A percentile compares a stretch with the other conserved stretches of the same genome.
phyloP scores from a whole-genome alignment of 2,888 invertebrate species.

The Thysanoteuthis rhombus region DNA sequence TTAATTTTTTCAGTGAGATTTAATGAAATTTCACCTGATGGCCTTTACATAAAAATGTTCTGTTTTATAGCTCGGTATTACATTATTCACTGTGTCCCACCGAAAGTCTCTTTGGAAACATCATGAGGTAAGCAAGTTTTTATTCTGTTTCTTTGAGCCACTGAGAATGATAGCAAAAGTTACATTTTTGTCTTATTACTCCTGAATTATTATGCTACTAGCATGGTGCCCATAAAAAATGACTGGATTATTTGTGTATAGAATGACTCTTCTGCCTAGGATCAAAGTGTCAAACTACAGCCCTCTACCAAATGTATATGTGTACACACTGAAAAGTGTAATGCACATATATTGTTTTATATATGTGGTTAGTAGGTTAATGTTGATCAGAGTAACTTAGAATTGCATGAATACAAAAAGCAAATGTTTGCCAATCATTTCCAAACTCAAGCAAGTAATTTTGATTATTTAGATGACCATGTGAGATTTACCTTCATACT shows the following conservation, averaged over 20 bases:
- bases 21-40: neutral
- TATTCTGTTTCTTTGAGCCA: neutral
- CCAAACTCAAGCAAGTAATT: neutral
- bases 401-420: neutral
- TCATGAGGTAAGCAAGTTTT: slow-evolving; percentile 77
- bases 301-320: no score
- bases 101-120: slow-evolving; percentile 96
- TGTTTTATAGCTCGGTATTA: slow-evolving; percentile 76
- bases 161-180: neutral
- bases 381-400: neutral
- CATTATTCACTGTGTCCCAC: slow-evolving; percentile 96
- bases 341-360: no score
- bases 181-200: neutral
- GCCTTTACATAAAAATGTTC: neutral
- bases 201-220: no score
- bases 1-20: neutral
- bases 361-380: no score
- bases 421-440: neutral
- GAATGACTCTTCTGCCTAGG: no score
- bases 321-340: no score
- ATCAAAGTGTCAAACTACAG: no score
- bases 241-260: no score
- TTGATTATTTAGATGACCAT: no score
- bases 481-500: no score
- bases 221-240: no score